Percentiles rank a stretch among this genome's conserved stretches.
Evolutionary conservation across 2,888 invertebrate genomes (phyloP).

Genomic region (Stratiomys singularior): DNA sequence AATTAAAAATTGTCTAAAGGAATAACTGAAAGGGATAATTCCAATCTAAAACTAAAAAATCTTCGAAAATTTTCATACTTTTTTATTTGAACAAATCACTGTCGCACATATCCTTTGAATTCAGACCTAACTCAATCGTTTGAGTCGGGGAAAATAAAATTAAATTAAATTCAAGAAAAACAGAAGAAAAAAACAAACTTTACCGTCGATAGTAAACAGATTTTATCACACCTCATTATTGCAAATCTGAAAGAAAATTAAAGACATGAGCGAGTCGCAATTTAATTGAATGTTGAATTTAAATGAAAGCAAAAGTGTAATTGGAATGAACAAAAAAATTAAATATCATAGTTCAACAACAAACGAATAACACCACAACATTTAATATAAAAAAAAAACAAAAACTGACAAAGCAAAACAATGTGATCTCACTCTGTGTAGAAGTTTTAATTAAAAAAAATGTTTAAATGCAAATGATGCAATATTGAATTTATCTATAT

Average conservation of each 20-base stretch:
- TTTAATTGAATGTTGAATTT: neutral
- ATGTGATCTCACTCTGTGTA: slow-evolving; percentile 42
- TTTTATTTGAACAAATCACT: too few species aligned
- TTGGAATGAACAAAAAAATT: too few species aligned
- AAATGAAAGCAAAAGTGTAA: too few species aligned
- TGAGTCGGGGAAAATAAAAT: neutral
- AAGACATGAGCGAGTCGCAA: neutral
- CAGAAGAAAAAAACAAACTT: neutral
- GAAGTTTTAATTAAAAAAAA: slow-evolving; percentile 15
- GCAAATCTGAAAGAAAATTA: neutral
- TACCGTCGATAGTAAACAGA: neutral
- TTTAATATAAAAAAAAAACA: neutral
- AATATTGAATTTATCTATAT: slow-evolving; percentile 39
- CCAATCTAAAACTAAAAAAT: too few species aligned
- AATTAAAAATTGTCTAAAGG: too few species aligned
- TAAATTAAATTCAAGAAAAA: neutral
- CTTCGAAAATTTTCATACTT: slow-evolving; percentile 4
- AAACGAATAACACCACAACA: slow-evolving; percentile 19
- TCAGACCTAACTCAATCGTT: too few species aligned
- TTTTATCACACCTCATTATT: neutral
- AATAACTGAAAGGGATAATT: too few species aligned
- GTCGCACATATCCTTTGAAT: too few species aligned
- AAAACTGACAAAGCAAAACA: slow-evolving; percentile 45
- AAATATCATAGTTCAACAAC: neutral
- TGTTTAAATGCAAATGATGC: slow-evolving; percentile 8